Conservation (phyloP, 1,140 invertebrate species). For the Psilanteris sp. region DNA sequence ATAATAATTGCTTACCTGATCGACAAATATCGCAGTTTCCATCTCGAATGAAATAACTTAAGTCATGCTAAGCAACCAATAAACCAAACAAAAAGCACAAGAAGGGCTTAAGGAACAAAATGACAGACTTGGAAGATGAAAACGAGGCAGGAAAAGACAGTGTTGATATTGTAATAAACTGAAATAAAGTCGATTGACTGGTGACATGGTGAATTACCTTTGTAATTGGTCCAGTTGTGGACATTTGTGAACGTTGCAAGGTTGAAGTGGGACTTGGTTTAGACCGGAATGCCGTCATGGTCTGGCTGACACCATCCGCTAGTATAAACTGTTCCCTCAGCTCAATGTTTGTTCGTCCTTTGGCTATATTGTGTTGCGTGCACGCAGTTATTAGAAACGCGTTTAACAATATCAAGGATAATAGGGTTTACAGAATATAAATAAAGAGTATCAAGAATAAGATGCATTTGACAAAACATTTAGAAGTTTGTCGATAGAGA, state of each 20-base stretch:
- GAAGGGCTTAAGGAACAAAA: too few species aligned
- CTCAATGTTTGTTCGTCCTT: conserved; percentile 99
- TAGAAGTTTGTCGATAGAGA: too few species aligned
- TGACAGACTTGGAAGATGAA: too few species aligned
- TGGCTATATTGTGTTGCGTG: conserved; percentile 88
- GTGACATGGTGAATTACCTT: conserved; percentile 85
- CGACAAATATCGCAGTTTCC: too few species aligned
- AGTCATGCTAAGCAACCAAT: too few species aligned
- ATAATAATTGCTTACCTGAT: too few species aligned
- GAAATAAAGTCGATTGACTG: conserved; percentile 3
- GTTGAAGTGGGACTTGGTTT: conserved; percentile 88
- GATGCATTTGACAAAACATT: too few species aligned
- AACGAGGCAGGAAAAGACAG: conserved; percentile 19
- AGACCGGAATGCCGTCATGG: conserved; percentile 97
- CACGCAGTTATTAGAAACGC: conserved; percentile 77
- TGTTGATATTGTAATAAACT: conserved; percentile 19
- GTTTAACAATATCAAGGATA: too few species aligned
- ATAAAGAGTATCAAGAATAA: too few species aligned
- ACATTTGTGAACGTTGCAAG: conserved; percentile 83
- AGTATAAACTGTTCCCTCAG: conserved; percentile 98
- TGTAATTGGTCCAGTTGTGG: conserved; percentile 92
- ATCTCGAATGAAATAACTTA: too few species aligned
- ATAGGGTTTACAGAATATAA: too few species aligned
- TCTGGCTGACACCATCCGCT: conserved; percentile 97
- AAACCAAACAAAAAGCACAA: too few species aligned